Evolutionary conservation across 2,888 invertebrate species (phyloP).

Genomic region (Nomada lathburiana): DNA sequence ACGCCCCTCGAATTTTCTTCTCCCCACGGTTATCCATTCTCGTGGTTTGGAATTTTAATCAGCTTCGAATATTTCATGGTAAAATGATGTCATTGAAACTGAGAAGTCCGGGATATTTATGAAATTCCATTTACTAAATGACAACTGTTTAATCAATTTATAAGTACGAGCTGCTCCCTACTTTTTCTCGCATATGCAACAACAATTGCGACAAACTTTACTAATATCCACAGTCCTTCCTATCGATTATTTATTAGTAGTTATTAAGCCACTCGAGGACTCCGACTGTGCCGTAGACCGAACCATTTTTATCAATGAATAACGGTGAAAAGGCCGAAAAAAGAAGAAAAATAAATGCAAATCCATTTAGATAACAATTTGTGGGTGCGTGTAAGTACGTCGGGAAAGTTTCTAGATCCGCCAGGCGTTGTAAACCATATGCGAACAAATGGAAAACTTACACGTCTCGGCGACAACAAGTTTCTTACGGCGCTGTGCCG

Average conservation of each 20-base stretch:
- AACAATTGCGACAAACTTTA: too few relatives aligned
- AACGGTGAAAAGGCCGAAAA: too few relatives aligned
- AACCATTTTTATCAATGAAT: too few relatives aligned
- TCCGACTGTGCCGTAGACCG: not conserved
- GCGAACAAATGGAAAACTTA: constrained; percentile 49
- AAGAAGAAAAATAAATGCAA: constrained; percentile 10
- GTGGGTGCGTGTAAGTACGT: constrained; percentile 2
- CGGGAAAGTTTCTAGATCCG: constrained; percentile 44
- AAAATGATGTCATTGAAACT: not conserved
- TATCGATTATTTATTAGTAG: too few relatives aligned
- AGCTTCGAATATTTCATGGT: not conserved
- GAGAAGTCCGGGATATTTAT: not conserved
- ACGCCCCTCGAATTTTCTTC: constrained; percentile 23
- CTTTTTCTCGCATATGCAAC: too few relatives aligned
- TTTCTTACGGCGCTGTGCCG: constrained; percentile 32
- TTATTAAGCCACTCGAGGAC: too few relatives aligned
- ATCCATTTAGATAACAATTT: constrained; percentile 19
- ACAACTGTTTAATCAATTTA: too few relatives aligned
- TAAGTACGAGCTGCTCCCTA: too few relatives aligned
- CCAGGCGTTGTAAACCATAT: constrained; percentile 46
- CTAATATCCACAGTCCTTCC: too few relatives aligned
- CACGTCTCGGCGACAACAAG: constrained; percentile 26
- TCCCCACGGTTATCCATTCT: not conserved
- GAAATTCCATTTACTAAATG: too few relatives aligned
- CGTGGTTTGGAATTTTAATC: constrained; percentile 10